A percentile compares a stretch with the other conserved stretches of the same genome.
Evolutionary conservation across 2,888 invertebrate genomes (phyloP).

Genomic region (Muscina levida): DNA sequence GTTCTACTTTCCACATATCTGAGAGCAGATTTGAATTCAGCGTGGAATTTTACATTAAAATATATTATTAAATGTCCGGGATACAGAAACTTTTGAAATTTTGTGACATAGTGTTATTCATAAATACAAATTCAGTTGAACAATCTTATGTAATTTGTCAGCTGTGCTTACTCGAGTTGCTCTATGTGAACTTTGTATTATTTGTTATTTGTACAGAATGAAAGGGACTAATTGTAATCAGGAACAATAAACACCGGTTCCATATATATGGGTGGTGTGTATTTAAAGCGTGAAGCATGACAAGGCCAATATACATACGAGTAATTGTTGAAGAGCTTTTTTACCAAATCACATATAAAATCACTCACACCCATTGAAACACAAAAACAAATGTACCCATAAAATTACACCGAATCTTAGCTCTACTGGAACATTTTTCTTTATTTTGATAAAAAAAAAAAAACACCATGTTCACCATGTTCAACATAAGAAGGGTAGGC

Average conservation of each 20-base stretch:
- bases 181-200: too few relatives aligned
- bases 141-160: conserved; percentile 52
- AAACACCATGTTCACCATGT: conserved; percentile 56
- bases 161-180: conserved; percentile 9
- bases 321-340: conserved; percentile 49
- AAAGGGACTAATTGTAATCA: conserved; percentile 37
- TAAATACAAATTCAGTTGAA: conserved; percentile 51
- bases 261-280: conserved; percentile 15
- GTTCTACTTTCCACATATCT: too few relatives aligned
- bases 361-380: neutral
- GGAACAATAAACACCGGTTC: neutral
- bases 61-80: too few relatives aligned
- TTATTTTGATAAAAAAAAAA: conserved; percentile 48
- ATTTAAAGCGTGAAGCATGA: conserved; percentile 39
- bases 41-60: too few relatives aligned
- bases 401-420: conserved; percentile 46
- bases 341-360: conserved; percentile 12
- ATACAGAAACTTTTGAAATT: too few relatives aligned
- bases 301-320: conserved; percentile 44
- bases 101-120: too few relatives aligned
- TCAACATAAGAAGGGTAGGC: neutral
- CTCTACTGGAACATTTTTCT: conserved; percentile 31
- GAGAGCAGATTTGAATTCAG: too few relatives aligned
- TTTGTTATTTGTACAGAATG: conserved; percentile 10
- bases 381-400: conserved; percentile 32